These are phyloP conservation scores for Stenodera caucasica DNA, from an alignment of 2,888 invertebrate species.

Conservation along the genomic window DNA sequence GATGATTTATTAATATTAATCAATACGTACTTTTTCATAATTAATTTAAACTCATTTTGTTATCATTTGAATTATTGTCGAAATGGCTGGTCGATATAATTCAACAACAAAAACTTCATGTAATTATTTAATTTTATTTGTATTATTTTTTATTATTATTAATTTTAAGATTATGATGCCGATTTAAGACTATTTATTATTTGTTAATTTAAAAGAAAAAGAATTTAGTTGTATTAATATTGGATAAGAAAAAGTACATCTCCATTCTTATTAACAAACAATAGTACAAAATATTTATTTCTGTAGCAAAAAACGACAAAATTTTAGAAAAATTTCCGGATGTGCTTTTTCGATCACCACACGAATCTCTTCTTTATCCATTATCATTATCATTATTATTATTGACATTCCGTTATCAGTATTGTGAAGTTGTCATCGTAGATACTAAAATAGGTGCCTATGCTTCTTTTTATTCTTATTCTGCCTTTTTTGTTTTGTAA, in stretches of 20 bases:
- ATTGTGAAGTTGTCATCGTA: constrained; percentile 48
- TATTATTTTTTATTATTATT: not conserved
- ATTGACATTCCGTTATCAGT: constrained; percentile 51
- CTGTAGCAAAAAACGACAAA: not conserved
- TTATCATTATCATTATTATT: no score
- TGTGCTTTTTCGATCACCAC: constrained; percentile 22
- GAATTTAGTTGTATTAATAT: constrained; percentile 5
- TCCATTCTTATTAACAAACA: not conserved
- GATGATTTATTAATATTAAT: no score
- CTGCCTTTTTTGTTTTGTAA: constrained; percentile 20
- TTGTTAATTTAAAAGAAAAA: not conserved
- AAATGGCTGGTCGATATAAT: constrained; percentile 6
- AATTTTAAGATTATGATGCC: not conserved
- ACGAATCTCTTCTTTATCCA: constrained; percentile 23
- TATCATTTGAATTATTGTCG: not conserved
- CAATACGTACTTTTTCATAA: not conserved
- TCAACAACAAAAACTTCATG: not conserved
- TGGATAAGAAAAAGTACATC: constrained; percentile 20
- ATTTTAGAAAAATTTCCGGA: constrained; percentile 7
- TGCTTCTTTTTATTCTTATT: no score
- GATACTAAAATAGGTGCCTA: constrained; percentile 12
- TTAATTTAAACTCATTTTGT: not conserved
- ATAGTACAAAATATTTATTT: constrained; percentile 14
- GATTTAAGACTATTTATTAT: constrained; percentile 7
- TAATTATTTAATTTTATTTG: not conserved